Evolutionary conservation across 2,888 invertebrate genomes (phyloP), one percentile per base, ranked within the genome.

Genomic region (Sphinx pinastri): DNA sequence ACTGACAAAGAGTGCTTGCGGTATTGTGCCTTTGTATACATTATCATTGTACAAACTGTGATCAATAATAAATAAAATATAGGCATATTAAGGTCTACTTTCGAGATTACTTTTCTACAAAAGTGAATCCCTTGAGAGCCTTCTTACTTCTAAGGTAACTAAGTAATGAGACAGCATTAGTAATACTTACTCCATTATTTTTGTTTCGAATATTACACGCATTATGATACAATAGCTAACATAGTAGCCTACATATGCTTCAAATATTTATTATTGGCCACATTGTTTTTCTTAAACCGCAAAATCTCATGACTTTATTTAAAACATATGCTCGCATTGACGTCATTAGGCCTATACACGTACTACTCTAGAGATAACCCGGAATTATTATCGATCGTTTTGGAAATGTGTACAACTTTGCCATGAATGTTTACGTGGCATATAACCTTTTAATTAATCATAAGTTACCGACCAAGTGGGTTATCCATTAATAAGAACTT

Each of bases 271-370:
- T 49, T 47, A 16, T 67, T 52, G 10, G 12, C 10, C 38, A 31
- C 11, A 52, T 52, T 67, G 54, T 67, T 54, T 52, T 54, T 25
- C 38, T 38, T 12, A 67, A 31, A 67, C 52, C 19, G 52, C 16
- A 31, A 58, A 67, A 68, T 52, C 52, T 54, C 59, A 55, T 68
- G 69, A 69, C 70, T 71, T 10, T 71, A 72, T 72, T 73, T 68
- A 70, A 70, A 55, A 31, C 66, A 69, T 51, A 60, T 60, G 68
- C 67, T 38, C 49, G 0, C 38, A 70, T 70, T 74, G 74, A 74
- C 74, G 73, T 74, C 71, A 73, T n/a, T 67, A 51, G 47, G 67
- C 71, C 67, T 60, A 68, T 52, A 63, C 52, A 51, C 49, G 19
- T 67, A 45, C 54, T 54, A 58, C 59, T 59, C 47, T 49, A 67